These are phyloP conservation scores for Tapera naevia DNA, from an alignment of 2,797 vertebrate genomes.

Conservation along the genomic window DNA sequence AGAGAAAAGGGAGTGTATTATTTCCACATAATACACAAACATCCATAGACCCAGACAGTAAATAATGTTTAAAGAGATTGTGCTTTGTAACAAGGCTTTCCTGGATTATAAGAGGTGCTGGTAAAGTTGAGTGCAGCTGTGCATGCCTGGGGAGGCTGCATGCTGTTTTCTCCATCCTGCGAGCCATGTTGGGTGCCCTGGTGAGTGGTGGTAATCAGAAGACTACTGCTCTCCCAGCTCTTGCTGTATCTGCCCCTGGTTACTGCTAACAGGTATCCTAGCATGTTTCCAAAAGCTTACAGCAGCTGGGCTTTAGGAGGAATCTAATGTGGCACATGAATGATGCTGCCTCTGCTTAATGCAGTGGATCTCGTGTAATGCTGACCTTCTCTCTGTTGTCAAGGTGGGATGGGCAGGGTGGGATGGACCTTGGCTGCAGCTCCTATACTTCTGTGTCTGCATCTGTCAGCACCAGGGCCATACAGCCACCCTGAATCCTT, in stretches of 20 bases:
- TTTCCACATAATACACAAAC: background rate
- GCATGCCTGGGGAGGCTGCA: background rate
- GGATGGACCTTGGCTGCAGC: background rate
- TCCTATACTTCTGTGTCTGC: background rate
- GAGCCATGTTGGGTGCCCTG: background rate
- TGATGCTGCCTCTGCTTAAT: background rate
- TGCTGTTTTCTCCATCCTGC: rapidly evolving
- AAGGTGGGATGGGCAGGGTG: background rate
- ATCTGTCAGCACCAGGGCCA: background rate
- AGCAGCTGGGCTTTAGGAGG: background rate
- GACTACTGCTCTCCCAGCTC: background rate
- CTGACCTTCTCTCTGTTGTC: rapidly evolving
- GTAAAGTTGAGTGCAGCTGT: background rate
- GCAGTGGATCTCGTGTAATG: background rate
- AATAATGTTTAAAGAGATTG: background rate
- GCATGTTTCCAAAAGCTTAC: background rate
- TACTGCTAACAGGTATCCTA: background rate
- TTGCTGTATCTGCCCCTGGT: background rate
- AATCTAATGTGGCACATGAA: background rate
- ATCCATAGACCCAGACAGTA: background rate
- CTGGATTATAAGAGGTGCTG: background rate
- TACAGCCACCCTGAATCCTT: background rate
- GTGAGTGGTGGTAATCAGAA: background rate
- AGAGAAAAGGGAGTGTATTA: background rate
- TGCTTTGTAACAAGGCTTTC: background rate